Percentiles rank a stretch among this genome's conserved stretches.
phyloP scores from a whole-genome alignment of 2,113 vertebrate genomes.

The Corapipo altera region DNA sequence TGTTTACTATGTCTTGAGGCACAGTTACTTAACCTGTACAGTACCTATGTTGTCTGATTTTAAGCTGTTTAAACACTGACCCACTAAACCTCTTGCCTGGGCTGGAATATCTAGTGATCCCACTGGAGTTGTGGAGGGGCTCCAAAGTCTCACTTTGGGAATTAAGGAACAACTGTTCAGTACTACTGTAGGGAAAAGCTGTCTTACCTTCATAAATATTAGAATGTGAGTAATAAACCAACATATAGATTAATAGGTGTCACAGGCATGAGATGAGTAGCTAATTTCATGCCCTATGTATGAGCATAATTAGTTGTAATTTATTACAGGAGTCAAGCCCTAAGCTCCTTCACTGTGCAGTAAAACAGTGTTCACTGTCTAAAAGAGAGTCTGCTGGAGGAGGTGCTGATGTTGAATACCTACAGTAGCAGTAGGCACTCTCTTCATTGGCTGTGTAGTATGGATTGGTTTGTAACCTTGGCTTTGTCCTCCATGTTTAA shows the following conservation, averaged over 20 bases:
- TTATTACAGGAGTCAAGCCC: constrained; percentile 4
- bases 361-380: neutral
- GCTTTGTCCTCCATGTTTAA: neutral
- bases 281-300: constrained; percentile 7
- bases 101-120: neutral
- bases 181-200: neutral
- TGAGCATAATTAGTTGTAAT: constrained; percentile 43
- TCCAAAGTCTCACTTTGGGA: neutral
- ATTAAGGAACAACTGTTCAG: neutral
- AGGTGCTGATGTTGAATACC: neutral
- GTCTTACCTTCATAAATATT: neutral
- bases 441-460: neutral
- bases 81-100: neutral
- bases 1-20: neutral
- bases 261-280: neutral
- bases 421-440: neutral
- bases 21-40: neutral
- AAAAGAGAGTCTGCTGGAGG: neutral
- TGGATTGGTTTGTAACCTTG: neutral
- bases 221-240: neutral
- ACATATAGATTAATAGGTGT: constrained; percentile 10
- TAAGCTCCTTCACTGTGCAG: neutral
- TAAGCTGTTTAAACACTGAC: neutral
- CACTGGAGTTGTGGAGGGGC: accelerated
- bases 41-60: neutral